These are phyloP conservation scores for Sebastolobus altivelis DNA, from an alignment of 2,797 vertebrate species.

Conservation along the genomic window DNA sequence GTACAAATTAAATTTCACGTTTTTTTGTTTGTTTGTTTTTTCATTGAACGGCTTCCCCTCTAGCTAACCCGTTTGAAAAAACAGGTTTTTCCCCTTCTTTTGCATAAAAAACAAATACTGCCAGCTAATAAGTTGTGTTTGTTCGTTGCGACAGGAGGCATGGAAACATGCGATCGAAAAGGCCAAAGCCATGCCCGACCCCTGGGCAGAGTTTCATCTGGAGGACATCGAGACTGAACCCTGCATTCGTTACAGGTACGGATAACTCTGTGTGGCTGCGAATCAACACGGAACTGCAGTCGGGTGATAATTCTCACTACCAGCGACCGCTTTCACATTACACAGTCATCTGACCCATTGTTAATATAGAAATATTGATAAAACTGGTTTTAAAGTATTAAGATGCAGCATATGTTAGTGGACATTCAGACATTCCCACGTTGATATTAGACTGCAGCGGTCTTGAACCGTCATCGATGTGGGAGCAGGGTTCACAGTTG, in stretches of 20 bases:
- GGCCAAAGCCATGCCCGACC: slow-evolving; percentile 96
- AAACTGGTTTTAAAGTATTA: neutral
- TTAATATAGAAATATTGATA: neutral
- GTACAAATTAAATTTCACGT: neutral
- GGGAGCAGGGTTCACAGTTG: neutral
- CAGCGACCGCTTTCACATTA: no score
- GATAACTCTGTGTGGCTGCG: neutral
- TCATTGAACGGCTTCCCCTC: neutral
- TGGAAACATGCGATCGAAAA: slow-evolving; percentile 97
- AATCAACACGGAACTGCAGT: neutral
- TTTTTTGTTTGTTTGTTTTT: neutral
- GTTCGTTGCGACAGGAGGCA: slow-evolving; percentile 83
- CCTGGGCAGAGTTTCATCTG: slow-evolving; percentile 97
- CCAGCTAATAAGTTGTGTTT: slow-evolving; percentile 3
- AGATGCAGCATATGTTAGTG: neutral
- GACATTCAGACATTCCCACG: neutral
- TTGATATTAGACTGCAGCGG: neutral
- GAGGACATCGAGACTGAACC: slow-evolving; percentile 91
- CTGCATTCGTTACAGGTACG: slow-evolving; percentile 93
- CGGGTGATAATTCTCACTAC: neutral
- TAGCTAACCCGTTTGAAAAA: neutral
- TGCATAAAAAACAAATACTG: neutral
- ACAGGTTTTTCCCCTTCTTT: neutral
- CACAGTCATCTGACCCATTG: neutral
- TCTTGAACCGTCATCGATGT: neutral